phyloP scores from a whole-genome alignment of 2,113 vertebrate species.

The Prionailurus viverrinus region DNA sequence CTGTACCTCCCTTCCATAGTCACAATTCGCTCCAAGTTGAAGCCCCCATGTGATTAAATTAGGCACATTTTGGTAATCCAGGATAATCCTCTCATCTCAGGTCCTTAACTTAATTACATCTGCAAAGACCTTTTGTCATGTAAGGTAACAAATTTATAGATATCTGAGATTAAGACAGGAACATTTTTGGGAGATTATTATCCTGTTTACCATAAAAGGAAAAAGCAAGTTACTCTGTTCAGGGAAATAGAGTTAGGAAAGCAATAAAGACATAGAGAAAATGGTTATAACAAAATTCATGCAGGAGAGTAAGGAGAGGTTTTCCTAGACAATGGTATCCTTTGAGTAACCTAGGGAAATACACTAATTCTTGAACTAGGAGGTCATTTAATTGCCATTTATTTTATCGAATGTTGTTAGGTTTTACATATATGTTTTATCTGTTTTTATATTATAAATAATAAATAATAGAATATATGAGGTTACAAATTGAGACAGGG shows the following conservation, averaged over 20 bases:
- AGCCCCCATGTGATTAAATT: not conserved
- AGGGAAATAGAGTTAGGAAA: not conserved
- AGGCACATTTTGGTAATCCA: not conserved
- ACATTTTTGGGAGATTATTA: not conserved
- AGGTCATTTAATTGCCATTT: not conserved
- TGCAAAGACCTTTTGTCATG: not conserved
- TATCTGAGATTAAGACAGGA: not conserved
- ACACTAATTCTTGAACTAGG: not conserved
- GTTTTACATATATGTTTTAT: not conserved
- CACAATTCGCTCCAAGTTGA: not conserved
- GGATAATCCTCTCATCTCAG: not conserved
- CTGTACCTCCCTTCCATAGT: not conserved
- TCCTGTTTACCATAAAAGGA: not conserved
- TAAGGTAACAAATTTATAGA: not conserved
- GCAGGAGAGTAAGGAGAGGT: not conserved
- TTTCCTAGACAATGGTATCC: not conserved
- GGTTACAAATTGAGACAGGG: not conserved
- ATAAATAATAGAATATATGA: not conserved
- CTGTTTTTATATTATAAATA: not conserved
- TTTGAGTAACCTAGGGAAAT: not conserved
- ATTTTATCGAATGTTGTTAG: not conserved
- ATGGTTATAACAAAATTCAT: not conserved
- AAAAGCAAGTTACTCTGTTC: not conserved
- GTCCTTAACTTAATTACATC: not conserved
- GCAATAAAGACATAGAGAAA: not conserved